A percentile compares a stretch with the other conserved stretches of the same genome.
These are phyloP conservation scores for Euura lappo DNA, from an alignment of 1,140 invertebrate species.

Conservation along the genomic window DNA sequence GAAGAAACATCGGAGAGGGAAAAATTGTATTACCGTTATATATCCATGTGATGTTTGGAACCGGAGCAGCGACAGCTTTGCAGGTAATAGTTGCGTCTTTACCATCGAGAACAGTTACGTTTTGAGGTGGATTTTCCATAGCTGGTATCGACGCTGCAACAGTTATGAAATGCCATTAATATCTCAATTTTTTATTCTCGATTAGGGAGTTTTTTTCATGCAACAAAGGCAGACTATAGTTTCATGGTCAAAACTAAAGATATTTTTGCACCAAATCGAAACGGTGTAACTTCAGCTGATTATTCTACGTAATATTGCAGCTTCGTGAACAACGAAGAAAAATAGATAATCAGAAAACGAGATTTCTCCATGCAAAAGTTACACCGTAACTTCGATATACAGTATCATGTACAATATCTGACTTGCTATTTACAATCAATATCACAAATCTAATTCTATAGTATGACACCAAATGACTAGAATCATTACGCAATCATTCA, in stretches of 20 bases:
- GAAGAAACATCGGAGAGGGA: not conserved
- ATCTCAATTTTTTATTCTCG: slow-evolving; percentile 9
- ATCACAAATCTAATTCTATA: no score
- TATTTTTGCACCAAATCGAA: no score
- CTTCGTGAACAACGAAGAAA: no score
- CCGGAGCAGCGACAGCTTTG: slow-evolving; percentile 85
- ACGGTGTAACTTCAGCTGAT: no score
- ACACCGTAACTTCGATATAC: not conserved
- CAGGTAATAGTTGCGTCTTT: slow-evolving; percentile 89
- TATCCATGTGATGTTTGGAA: slow-evolving; percentile 91
- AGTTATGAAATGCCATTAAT: slow-evolving; percentile 21
- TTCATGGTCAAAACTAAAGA: no score
- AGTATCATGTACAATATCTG: not conserved
- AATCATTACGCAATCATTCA: not conserved
- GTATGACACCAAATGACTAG: no score
- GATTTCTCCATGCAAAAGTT: not conserved
- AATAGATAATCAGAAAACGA: no score
- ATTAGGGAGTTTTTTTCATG: not conserved
- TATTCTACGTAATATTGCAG: no score
- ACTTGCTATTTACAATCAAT: no score
- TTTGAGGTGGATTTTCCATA: slow-evolving; percentile 81
- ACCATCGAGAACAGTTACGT: slow-evolving; percentile 88
- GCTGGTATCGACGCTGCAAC: slow-evolving; percentile 81
- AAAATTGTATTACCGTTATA: slow-evolving; percentile 74
- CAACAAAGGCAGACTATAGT: not conserved